A percentile compares a stretch with the other conserved stretches of the same genome.
Conservation (phyloP, 23 tunicate species). For the Diplosoma virens region DNA sequence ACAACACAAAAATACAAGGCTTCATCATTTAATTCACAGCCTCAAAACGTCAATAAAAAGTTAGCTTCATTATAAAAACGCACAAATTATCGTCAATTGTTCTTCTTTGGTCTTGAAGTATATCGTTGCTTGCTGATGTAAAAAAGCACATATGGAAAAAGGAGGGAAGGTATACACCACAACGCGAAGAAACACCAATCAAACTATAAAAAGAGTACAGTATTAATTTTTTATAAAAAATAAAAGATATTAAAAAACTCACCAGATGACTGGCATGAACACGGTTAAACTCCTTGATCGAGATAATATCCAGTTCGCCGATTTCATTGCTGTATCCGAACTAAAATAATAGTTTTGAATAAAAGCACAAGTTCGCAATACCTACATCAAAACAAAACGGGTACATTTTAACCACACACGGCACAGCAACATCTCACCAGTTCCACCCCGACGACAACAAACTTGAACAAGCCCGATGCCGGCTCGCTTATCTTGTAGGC, state of each 20-base stretch:
- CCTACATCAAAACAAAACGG: too few species aligned
- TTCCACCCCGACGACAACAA: too few species aligned
- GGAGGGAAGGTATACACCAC: conserved; percentile 91
- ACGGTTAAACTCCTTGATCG: conserved; percentile 75
- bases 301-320: conserved; percentile 69
- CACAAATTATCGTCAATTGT: too few species aligned
- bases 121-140: conserved; percentile 83
- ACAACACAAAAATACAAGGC: too few species aligned
- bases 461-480: too few species aligned
- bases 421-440: too few species aligned
- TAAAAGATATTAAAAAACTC: background rate
- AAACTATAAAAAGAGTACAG: conserved; percentile 37
- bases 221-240: background rate
- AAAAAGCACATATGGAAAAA: conserved; percentile 84
- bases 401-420: too few species aligned
- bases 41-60: too few species aligned
- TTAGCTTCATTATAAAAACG: too few species aligned
- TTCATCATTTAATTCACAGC: too few species aligned
- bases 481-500: too few species aligned
- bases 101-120: conserved; percentile 60
- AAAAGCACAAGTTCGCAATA: too few species aligned
- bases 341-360: conserved; percentile 28
- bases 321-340: conserved; percentile 78
- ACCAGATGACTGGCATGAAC: conserved; percentile 77
- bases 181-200: conserved; percentile 86